Percentiles rank a stretch among this genome's conserved stretches.
Evolutionary conservation across 2,113 vertebrate species (phyloP).

Genomic region (Psephotus haematonotus): DNA sequence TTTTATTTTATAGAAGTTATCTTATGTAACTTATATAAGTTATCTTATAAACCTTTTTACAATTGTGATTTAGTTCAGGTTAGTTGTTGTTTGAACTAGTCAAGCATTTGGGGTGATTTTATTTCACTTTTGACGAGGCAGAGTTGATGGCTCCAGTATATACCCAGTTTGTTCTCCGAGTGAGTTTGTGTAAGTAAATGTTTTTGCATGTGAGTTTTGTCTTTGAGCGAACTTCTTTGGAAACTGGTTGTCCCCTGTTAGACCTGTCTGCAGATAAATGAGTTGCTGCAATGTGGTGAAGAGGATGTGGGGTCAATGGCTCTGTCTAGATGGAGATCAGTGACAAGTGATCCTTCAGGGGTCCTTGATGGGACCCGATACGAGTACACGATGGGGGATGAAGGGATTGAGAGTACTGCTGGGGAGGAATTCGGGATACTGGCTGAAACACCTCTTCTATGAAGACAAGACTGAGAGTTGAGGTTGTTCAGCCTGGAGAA

Average conservation of each 20-base stretch:
- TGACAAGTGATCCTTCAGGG: not conserved
- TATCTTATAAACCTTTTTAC: not conserved
- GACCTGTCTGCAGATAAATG: not conserved
- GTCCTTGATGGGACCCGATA: accelerated
- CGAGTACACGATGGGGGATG: not conserved
- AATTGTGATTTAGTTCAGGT: not conserved
- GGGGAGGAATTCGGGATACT: not conserved
- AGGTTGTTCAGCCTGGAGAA: not conserved
- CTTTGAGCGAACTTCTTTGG: not conserved
- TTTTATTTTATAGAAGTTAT: not conserved
- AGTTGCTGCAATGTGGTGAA: not conserved
- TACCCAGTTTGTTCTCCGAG: not conserved
- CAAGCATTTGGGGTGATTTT: not conserved
- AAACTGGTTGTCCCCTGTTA: not conserved
- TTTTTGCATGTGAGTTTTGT: not conserved
- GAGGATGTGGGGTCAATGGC: not conserved
- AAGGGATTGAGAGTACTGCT: not conserved
- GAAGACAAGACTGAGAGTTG: not conserved
- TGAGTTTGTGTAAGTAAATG: not conserved
- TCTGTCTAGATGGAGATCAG: not conserved
- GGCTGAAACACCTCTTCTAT: not conserved
- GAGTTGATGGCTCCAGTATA: not conserved
- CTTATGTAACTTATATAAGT: not conserved
- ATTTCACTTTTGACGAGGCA: not conserved
- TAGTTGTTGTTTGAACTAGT: not conserved